Base-by-base conservation (phyloP, 1,140 invertebrate species). In the Lasaia peninsularis region DNA sequence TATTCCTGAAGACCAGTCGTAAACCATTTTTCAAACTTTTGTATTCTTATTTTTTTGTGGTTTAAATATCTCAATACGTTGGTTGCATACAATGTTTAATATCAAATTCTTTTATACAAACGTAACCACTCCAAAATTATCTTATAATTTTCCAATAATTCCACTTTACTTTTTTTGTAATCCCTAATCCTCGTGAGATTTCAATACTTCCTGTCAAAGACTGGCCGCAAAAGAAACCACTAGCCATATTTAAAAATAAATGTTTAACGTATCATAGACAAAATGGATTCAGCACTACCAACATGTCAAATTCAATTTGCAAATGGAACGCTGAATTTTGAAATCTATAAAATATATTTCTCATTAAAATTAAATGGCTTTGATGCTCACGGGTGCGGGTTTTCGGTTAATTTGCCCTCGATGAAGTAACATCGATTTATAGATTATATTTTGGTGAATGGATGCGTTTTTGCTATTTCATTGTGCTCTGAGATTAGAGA, bases 201-300 rank as follows among this genome's bases (percentile, higher is more conserved):
- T 79, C 75, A 81, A 86, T 84, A 73, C 64, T 83, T 87, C 84
- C 80, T 80, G 75, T 76, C 67, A 75, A 75, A 80, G 62, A 64
- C 66, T 68, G 67, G 62, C 78, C 78, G 71, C 75, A 74, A 78
- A n/a, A 64, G 66, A 73, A 79, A 81, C 77, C 73, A 76, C 80
- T 71, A 71, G 71, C 64, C 53, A 64, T 63, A 63, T 67, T 71
- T 60, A 71, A 61, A 59, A 77, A 73, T 78, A 77, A 80, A 73
- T 78, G 75, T 80, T 83, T 86, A 74, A 74, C 80, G 71, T 83
- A 86, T 84, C 80, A 82, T 86, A 77, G 74, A 72, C 56, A 54
- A 54, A 57, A 63, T 65, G 35, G 58, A 74, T 76, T 79, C 68
- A 75, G 40, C 56, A 62, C 64, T 48, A 63, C 69, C 71, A 71